Evolutionary conservation across 2,888 invertebrate genomes (phyloP), one percentile per base, ranked within the genome.

Genomic region (Steromphala cineraria): DNA sequence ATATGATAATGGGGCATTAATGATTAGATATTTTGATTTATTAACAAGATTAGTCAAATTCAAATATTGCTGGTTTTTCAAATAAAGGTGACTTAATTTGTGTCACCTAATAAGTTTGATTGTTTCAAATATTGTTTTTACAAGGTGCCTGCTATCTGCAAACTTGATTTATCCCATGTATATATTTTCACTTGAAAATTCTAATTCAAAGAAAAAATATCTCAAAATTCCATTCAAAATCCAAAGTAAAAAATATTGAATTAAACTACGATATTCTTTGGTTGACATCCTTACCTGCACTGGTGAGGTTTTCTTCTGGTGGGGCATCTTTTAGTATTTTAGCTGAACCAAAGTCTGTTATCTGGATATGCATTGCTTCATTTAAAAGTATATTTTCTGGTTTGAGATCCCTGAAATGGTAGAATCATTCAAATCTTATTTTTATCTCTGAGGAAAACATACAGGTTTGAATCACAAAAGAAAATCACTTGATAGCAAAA

Each of bases 321-420:
- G 79, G 56, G 67, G 83, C 86, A 55, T 80, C 79, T 62, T 86
- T 82, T 21, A 97, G 94, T 86, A 98, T 96, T 94, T 98, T 98
- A 0, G 98, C 97, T 78, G 98, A 98, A 75, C 99, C 99, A 94
- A 99, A 99, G 94, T 99, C 99, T 67, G 98, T 98, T 83, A 99
- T 96, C 91, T 97, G 95, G 87, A 99, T 96, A 94, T 99, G 99
- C 97, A 99, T 98, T 89, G 97, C 96, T 93, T 98, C 97, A 94
- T 97, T 97, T 87, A 99, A 94, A 75, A 99, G 95, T 89, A 99
- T 98, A 94, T 99, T 99, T 94, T 99, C 98, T 7, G 99, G 99
- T 93, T 99, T 99, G 88, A 99, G 95, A 94, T 99, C 99, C 82
- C 95, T 94, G 88, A 19, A 89, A 89, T 53, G 82, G 55, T 78